Base-by-base conservation (phyloP, 2,113 vertebrate species). In the Cyphomyrus discorhynchus region DNA sequence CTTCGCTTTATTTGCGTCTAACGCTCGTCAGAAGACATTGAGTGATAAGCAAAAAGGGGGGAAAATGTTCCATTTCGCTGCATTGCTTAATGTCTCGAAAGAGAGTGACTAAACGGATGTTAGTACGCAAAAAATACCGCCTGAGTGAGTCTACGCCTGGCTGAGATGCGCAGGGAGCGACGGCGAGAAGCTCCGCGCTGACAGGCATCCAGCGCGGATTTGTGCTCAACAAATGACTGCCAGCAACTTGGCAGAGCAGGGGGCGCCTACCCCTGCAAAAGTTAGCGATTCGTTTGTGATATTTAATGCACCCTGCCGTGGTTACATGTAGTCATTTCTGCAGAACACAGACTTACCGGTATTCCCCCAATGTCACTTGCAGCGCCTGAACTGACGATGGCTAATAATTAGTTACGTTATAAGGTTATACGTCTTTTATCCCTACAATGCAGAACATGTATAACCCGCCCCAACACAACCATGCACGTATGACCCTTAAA, bases 1-100 rank as follows among this genome's bases (percentile, higher is more conserved):
- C 93, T 92, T 91, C 91, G 91, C 91, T 92, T 90, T 90, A 92
- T 27, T 91, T 89, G 93, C 92, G 89, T 92, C 93, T 83, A 74
- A 90, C 83, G 86, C 91, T 92, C 90, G 77, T 89, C 91, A 90
- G 91, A 90, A 89, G 90, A 92, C 94, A 93, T 92, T 89, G 92
- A 91, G 90, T 89, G 83, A 66, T 39, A 58, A 86, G 88, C 90
- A 77, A 90, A 62, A 90, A 92, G 82, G 89, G 15, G 42, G 42
- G 83, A 17, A 85, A 24, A 86, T 89, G 86, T 91, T 88, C 87
- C 89, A 45, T 93, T 80, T 11, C 85, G 56, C 87, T 82, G 86
- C 90, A 89, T 47, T 46, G 87, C 89, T 92, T 49, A 35, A 49
- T 31, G 90, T 58, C 86, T 80, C 45, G 52, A 77, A 88, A 42